Conservation (phyloP, 1,140 invertebrate species). For the Pissodes strobi region DNA sequence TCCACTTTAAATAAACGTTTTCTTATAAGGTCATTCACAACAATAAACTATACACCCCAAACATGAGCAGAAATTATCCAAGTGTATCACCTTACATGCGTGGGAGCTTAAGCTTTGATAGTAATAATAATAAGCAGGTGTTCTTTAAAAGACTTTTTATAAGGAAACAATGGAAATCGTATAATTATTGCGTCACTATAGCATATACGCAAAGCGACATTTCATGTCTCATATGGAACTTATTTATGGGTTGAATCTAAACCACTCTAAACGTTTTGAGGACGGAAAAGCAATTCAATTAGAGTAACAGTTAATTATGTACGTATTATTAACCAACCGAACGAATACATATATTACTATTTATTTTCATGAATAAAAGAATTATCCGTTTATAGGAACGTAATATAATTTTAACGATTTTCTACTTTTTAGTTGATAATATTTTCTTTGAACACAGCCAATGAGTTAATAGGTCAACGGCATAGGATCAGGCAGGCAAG, state of each 20-base stretch:
- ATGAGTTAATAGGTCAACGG: no score
- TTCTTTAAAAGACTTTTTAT: slow-evolving; percentile 26
- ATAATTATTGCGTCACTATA: slow-evolving; percentile 32
- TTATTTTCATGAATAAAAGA: no score
- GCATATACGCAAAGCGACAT: slow-evolving; percentile 22
- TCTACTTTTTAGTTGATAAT: no score
- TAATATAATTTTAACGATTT: no score
- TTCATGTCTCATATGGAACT: slow-evolving; percentile 22
- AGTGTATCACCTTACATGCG: slow-evolving; percentile 35
- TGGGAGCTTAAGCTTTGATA: slow-evolving; percentile 34
- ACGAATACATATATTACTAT: no score
- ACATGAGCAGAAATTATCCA: slow-evolving; percentile 26
- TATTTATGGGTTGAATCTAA: slow-evolving; percentile 6
- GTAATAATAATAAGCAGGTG: slow-evolving; percentile 32
- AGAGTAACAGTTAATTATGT: background rate
- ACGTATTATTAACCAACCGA: no score
- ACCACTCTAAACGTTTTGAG: background rate
- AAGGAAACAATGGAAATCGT: slow-evolving; percentile 34
- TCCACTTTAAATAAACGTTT: slow-evolving; percentile 12
- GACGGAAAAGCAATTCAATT: background rate
- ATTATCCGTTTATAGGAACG: no score
- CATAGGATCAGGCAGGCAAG: no score
- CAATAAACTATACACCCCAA: slow-evolving; percentile 18
- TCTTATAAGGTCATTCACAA: slow-evolving; percentile 2
- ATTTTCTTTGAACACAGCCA: no score